Evolutionary conservation across 2,113 vertebrate genomes (phyloP), one percentile per base, ranked within the genome.

Genomic region (Aspiorhynchus laticeps): DNA sequence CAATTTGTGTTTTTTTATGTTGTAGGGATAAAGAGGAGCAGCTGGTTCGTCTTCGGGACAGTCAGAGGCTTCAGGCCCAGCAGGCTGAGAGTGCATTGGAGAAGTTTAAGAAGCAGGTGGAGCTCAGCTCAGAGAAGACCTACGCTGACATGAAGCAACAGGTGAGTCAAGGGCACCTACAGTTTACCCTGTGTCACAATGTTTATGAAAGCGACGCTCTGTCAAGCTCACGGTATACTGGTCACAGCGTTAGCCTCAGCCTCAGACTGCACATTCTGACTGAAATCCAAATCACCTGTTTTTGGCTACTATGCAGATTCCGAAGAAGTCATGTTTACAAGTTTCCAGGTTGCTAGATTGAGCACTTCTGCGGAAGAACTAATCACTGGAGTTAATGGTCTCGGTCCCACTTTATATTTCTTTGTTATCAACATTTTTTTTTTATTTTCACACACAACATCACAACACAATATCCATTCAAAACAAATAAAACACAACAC

Each of bases 61-160:
- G 92, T 90, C 97, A 98, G 92, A 95, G 94, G 91, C 90, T 94
- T 91, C 97, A 98, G 92, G 95, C 95, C 90, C 97, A 97, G 93
- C 96, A 98, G 95, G 96, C 97, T 31, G 97, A 98, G 80, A 92
- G 93, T 77, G 96, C 96, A 31, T 94, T 98, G 95, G 97, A 98
- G 91, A 96, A 97, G 91, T 97, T 99, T 93, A 98, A 96, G 95
- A 97, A 95, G 91, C 97, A 98, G 95, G 97, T 98, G 93, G 97
- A 98, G 94, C 94, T 97, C 92, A 98, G 96, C 94, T 96, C 97
- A 4, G 97, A 97, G 92, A 97, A 97, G 93, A 94, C 96, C 91
- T 98, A 96, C 2, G 92, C 95, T 5, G 96, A 98, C 90, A 97
- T 98, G 97, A 98, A 97, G 93, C 94, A 96, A 88, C 97, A 98